Base-by-base conservation (phyloP, 2,888 invertebrate genomes). In the Tuberolachnus salignus region DNA sequence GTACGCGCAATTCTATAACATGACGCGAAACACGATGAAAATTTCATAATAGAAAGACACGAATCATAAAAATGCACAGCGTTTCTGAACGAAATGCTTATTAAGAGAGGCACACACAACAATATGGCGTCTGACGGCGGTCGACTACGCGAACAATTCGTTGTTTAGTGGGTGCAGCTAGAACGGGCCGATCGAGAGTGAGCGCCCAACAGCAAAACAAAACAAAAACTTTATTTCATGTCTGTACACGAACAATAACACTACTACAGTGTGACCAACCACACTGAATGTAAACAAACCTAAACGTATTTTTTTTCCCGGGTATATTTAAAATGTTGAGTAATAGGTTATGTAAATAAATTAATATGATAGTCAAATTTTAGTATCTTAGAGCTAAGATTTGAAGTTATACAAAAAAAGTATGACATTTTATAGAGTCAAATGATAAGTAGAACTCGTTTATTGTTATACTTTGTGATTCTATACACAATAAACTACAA, bases 51-150 rank as follows among this genome's bases (percentile, higher is more conserved):
- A 42, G 16, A 42, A 53, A 64, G 3, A 63, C 61, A 51, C 49
- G 11, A 34, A 21, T 21, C 14, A 19, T 67, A 19, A 57, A 75
- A 57, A 46, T 23, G 23, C 34, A 67, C 57, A 16, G 26, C 75
- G 75, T 66, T 75, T 26, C 46, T 23, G 46, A n/a, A 57, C 26
- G 64, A 57, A 59, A 34, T 57, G 6, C 57, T 49, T 49, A 57
- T 34, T 11, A 19, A 49, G 46, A 26, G 75, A 57, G 16, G 11
- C 21, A 57, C 74, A 57, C 74, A 74, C 69, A 42, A 69, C 78
- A 78, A 78, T 78, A 78, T 78, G 78, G 78, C 78, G 78, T 78
- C 78, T 21, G 46, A 21, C 59, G 16, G 69, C 59, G 59, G 9
- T 61, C 34, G 59, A 59, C 69, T 69, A 23, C 59, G 69, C 34